Evolutionary conservation across 1,140 invertebrate species (phyloP).

Genomic region (Bursaphelenchus mucronatus): DNA sequence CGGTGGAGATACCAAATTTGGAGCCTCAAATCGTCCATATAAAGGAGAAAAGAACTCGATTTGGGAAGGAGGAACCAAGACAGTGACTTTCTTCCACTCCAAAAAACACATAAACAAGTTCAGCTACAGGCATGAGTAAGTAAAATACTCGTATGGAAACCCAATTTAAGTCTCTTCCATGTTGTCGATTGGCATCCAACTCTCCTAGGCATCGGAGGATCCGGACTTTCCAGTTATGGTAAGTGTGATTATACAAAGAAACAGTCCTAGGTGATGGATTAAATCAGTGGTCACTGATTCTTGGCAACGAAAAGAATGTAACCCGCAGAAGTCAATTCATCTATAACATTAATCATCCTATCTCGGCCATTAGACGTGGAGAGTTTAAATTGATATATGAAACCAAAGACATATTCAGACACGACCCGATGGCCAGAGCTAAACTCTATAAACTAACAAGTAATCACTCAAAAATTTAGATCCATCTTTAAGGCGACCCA

Average conservation of each 20-base stretch:
- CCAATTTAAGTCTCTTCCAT: conserved; percentile 48
- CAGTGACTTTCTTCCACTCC: conserved; percentile 53
- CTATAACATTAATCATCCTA: conserved; percentile 50
- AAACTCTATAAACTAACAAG: conserved; percentile 22
- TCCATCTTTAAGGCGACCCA: conserved; percentile 25
- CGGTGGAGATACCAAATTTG: conserved; percentile 61
- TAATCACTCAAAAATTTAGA: too few relatives aligned
- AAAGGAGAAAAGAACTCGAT: conserved; percentile 64
- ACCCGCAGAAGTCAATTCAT: conserved; percentile 43
- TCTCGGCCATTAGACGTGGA: conserved; percentile 47
- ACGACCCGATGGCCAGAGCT: conserved; percentile 14
- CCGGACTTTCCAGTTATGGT: conserved; percentile 38
- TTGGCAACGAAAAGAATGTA: conserved; percentile 21
- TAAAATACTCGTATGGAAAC: conserved; percentile 4
- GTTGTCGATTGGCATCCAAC: conserved; percentile 58
- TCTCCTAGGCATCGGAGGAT: conserved; percentile 45
- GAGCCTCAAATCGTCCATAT: conserved; percentile 64
- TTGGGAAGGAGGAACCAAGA: conserved; percentile 64
- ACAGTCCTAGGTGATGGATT: conserved; percentile 46
- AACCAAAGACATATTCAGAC: conserved; percentile 27
- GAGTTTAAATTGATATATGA: conserved; percentile 48
- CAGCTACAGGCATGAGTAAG: conserved; percentile 33
- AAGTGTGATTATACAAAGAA: conserved; percentile 2
- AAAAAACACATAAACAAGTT: conserved; percentile 42
- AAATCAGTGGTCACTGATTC: conserved; percentile 54